Evolutionary conservation across 30 jellyfish, hydroid and myxozoan genomes (phyloP).

Genomic region (Mastigias papua): DNA sequence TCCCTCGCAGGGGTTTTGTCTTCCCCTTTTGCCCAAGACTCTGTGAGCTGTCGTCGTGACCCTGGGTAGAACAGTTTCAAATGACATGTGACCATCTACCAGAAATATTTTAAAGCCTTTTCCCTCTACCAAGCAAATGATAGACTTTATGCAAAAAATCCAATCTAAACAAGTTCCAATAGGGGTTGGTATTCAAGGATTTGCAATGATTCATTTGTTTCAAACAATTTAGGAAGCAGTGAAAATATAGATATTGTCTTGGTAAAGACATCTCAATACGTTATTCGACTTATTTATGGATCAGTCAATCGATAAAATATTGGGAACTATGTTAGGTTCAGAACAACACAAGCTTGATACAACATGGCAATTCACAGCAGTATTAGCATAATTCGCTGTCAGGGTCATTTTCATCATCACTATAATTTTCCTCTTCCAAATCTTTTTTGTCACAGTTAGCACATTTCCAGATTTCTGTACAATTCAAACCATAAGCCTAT

Average conservation of each 20-base stretch:
- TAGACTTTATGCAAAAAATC: neutral
- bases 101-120: neutral
- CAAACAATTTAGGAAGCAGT: neutral
- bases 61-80: neutral
- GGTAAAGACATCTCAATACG: neutral
- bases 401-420: neutral
- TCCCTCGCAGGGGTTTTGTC: too few species aligned
- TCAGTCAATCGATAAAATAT: neutral
- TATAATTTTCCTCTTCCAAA: neutral
- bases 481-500: neutral
- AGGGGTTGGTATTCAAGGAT: neutral
- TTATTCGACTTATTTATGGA: too few species aligned
- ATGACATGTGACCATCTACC: neutral
- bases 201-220: neutral
- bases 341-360: neutral
- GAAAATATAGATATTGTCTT: neutral
- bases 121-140: too few species aligned
- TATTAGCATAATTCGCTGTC: neutral
- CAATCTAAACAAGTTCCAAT: neutral
- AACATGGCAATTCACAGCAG: neutral
- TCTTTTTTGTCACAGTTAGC: neutral
- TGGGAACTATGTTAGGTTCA: neutral
- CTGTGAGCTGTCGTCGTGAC: too few species aligned
- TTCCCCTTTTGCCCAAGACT: too few species aligned
- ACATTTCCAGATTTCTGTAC: neutral